A percentile compares a stretch with the other conserved stretches of the same genome.
These are phyloP conservation scores for Arctia plantaginis DNA, from an alignment of 2,888 invertebrate genomes.

Conservation along the genomic window DNA sequence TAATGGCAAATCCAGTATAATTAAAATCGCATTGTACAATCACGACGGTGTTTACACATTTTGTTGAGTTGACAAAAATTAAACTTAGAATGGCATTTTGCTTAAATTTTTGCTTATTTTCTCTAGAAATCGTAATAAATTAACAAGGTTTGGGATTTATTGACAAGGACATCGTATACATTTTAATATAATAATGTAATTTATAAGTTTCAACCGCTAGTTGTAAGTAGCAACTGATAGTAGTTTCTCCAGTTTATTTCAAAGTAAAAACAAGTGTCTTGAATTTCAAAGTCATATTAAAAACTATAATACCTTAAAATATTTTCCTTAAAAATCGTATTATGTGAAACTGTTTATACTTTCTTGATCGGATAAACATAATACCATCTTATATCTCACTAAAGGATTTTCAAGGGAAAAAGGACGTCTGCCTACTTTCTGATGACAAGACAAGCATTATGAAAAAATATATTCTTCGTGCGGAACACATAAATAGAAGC, in stretches of 20 bases:
- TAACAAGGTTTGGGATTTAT: background rate
- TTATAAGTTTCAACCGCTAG: background rate
- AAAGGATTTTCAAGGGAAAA: slow-evolving; percentile 5
- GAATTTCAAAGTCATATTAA: background rate
- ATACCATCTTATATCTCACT: background rate
- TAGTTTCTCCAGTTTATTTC: too few species aligned
- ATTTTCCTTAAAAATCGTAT: background rate
- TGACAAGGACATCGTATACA: background rate
- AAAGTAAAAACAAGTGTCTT: background rate
- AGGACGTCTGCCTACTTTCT: background rate
- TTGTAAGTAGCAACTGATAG: background rate
- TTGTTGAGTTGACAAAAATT: background rate
- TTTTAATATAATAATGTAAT: background rate
- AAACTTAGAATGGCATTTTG: background rate
- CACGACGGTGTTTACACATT: background rate
- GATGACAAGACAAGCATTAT: background rate
- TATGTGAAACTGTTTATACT: background rate
- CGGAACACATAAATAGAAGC: background rate
- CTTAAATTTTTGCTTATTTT: background rate
- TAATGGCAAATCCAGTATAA: background rate
- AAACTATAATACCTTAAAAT: background rate
- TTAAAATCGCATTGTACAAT: background rate
- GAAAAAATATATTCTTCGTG: background rate
- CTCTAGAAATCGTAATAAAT: background rate
- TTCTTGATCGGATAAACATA: background rate